These are phyloP conservation scores for Cataglyphis hispanica DNA, from an alignment of 1,140 invertebrate species.

Conservation along the genomic window DNA sequence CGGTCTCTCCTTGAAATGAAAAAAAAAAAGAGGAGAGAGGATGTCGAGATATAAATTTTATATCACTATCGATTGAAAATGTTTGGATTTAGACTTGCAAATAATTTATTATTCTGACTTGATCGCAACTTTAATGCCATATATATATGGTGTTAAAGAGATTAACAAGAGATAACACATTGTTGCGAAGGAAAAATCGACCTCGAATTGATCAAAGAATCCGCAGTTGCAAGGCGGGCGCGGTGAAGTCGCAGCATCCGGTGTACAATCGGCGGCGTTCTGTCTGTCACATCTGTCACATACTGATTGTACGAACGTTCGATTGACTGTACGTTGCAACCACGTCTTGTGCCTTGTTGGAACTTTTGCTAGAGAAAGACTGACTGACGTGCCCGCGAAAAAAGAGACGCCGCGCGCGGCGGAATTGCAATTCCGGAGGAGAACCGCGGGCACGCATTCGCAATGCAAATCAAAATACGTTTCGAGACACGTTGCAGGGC, in stretches of 20 bases:
- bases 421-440: background rate
- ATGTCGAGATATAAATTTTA: background rate
- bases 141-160: background rate
- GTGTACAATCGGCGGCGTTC: constrained; percentile 29
- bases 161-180: background rate
- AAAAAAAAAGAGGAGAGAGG: background rate
- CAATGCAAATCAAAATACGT: constrained; percentile 35
- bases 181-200: constrained; percentile 42
- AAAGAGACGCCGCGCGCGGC: constrained; percentile 6
- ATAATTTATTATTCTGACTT: constrained; percentile 19
- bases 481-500: constrained; percentile 44
- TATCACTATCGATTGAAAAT: too few species aligned
- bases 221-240: background rate
- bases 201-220: background rate
- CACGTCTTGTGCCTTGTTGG: constrained; percentile 75
- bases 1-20: constrained; percentile 13
- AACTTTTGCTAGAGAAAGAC: constrained; percentile 64
- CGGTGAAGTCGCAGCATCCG: constrained; percentile 6
- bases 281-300: constrained; percentile 66
- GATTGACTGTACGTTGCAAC: constrained; percentile 79
- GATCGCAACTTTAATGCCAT: too few species aligned
- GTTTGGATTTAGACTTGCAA: constrained; percentile 21
- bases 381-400: background rate
- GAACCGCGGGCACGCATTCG: constrained; percentile 9
- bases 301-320: constrained; percentile 80